A percentile compares a stretch with the other conserved stretches of the same genome.
Conservation (phyloP, 2,113 vertebrate species). For the Aegithalos caudatus region DNA sequence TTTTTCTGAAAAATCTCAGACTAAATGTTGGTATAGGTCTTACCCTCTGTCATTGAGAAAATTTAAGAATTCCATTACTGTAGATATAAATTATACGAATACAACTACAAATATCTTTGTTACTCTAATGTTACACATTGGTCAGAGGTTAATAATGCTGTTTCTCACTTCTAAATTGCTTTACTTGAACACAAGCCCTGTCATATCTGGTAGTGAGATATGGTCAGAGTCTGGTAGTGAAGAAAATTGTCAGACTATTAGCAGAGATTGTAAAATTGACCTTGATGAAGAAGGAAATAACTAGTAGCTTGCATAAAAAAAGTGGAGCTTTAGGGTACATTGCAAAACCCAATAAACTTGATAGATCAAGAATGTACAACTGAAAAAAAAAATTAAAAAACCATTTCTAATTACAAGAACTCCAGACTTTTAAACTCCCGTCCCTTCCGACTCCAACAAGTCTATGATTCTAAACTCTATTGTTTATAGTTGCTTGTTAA, state of each 20-base stretch:
- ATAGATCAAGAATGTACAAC: neutral
- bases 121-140: neutral
- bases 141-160: constrained; percentile 14
- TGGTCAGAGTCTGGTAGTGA: neutral
- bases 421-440: neutral
- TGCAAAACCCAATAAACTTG: neutral
- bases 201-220: neutral
- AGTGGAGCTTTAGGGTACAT: neutral
- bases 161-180: neutral
- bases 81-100: constrained; percentile 4
- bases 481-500: neutral
- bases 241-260: neutral
- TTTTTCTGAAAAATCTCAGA: neutral
- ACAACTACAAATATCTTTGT: neutral
- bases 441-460: neutral
- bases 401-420: neutral
- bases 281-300: neutral
- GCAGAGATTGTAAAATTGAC: neutral
- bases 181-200: neutral
- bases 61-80: constrained; percentile 10
- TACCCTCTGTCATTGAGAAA: neutral
- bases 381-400: neutral
- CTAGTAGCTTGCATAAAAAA: neutral
- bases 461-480: neutral
- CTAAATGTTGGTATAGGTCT: neutral